Evolutionary conservation across 2,888 invertebrate genomes (phyloP).

Genomic region (Ectemnius continuus): DNA sequence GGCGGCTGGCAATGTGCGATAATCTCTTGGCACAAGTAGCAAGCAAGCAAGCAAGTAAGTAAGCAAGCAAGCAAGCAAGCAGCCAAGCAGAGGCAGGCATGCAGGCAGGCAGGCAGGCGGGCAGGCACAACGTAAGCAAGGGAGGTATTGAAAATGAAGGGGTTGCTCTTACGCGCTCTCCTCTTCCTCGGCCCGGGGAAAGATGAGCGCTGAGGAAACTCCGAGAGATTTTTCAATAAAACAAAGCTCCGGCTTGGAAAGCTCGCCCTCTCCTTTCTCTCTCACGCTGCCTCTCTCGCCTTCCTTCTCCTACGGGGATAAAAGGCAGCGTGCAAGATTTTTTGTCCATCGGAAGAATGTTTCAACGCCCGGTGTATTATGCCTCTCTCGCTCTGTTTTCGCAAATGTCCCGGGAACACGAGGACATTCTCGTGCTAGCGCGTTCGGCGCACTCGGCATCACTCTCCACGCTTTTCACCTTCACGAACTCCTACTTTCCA

Average conservation of each 20-base stretch:
- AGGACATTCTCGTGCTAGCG: too few relatives aligned
- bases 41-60: slow-evolving; percentile 44
- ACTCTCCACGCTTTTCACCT: not conserved
- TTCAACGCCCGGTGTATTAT: slow-evolving; percentile 41
- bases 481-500: not conserved
- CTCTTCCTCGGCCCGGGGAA: slow-evolving; percentile 39
- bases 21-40: slow-evolving; percentile 63
- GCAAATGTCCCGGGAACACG: slow-evolving; percentile 29
- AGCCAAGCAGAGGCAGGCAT: slow-evolving; percentile 43
- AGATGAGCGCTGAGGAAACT: slow-evolving; percentile 42
- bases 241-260: slow-evolving; percentile 48
- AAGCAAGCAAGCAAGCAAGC: slow-evolving; percentile 20
- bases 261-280: slow-evolving; percentile 11
- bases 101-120: too few relatives aligned
- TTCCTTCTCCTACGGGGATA: slow-evolving; percentile 14
- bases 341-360: slow-evolving; percentile 42
- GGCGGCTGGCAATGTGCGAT: slow-evolving; percentile 42
- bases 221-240: slow-evolving; percentile 52
- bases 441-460: too few relatives aligned
- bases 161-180: slow-evolving; percentile 33
- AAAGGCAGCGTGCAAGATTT: slow-evolving; percentile 35
- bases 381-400: slow-evolving; percentile 40
- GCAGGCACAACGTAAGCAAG: too few relatives aligned
- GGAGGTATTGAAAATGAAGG: slow-evolving; percentile 40
- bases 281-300: not conserved